Percentiles rank a stretch among this genome's conserved stretches.
phyloP scores from a whole-genome alignment of 2,797 vertebrate species.

The Chrysocyon brachyurus region DNA sequence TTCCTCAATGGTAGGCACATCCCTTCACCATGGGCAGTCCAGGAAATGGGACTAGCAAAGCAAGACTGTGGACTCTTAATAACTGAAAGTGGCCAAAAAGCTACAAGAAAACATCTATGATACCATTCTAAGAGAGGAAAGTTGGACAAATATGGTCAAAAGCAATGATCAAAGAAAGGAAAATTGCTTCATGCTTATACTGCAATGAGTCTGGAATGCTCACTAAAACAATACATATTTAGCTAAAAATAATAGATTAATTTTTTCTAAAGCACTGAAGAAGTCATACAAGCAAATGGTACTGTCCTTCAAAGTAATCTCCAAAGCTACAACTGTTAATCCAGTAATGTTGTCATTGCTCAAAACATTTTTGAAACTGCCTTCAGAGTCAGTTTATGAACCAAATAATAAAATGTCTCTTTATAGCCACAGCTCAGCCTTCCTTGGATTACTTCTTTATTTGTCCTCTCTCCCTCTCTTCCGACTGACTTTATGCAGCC shows the following conservation, averaged over 20 bases:
- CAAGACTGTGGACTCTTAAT: background rate
- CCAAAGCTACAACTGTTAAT: conserved; percentile 53
- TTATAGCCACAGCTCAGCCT: conserved; percentile 35
- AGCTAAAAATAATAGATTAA: conserved; percentile 73
- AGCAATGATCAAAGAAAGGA: conserved; percentile 54
- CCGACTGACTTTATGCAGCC: conserved; percentile 47
- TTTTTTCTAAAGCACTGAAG: conserved; percentile 60
- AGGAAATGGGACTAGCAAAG: background rate
- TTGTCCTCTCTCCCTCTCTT: background rate
- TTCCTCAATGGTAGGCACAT: background rate
- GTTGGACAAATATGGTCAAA: conserved; percentile 12
- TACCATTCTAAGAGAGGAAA: background rate
- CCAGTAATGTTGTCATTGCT: conserved; percentile 23
- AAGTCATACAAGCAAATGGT: conserved; percentile 50
- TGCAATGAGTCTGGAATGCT: conserved; percentile 45
- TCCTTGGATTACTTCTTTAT: conserved; percentile 58
- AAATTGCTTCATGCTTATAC: conserved; percentile 13
- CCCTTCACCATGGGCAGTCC: background rate
- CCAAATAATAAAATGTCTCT: conserved; percentile 54
- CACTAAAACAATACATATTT: conserved; percentile 66
- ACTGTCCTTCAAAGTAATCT: conserved; percentile 65
- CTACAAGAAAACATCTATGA: background rate
- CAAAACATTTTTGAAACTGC: conserved; percentile 68
- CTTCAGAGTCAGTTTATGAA: conserved; percentile 72
- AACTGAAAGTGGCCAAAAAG: conserved; percentile 16